Base-by-base conservation (phyloP, 2,797 vertebrate species). In the Balearica regulorum region DNA sequence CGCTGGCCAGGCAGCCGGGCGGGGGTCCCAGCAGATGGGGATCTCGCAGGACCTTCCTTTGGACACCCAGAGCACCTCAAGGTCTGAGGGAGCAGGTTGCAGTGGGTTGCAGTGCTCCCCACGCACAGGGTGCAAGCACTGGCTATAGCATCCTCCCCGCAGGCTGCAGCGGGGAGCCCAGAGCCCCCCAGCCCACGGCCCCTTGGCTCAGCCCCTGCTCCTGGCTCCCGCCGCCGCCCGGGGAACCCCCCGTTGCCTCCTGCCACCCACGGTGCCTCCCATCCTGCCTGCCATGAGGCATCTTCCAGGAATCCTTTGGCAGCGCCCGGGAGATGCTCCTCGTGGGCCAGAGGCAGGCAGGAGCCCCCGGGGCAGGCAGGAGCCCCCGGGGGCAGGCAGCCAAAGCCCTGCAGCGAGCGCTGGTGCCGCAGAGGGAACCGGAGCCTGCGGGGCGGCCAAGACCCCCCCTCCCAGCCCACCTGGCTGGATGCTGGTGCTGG, bases 1-100 rank as follows among this genome's bases (percentile, higher is more conserved):
- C 17, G 0, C 64, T 5, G n/a, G 25, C 26, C 0, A 1, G 28
- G 62, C 39, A 26, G 70, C 24, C 1, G 0, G 24, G 15, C 0
- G 12, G 66, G 44, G 70, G 35, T 62, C 48, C 19, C 16, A 21
- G 26, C 0, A 1, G 21, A 2, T 6, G 44, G 43, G 48, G 31
- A 18, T 82, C 70, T 31, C 41, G 5, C 69, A 24, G 49, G 70
- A 87, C 29, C 78, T 92, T 13, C 1, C 0, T 20, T 25, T 49
- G 12, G 53, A n/a, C 48, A 1, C 68, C 39, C 62, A 5, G 49
- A 79, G 48, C 48, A 0, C 10, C 43, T n/a, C 4, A 33, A 26
- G 17, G 19, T 16, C 8, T 15, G 3, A 3, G 22, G 35, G 37
- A 58, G 35, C 20, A 0, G 10, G 10, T 39, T 11, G 54, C 7